Percentiles rank a stretch among this genome's conserved stretches.
Evolutionary conservation across 53 echinoderm and acorn worm species (phyloP).

Genomic region (Glandiceps talaboti): DNA sequence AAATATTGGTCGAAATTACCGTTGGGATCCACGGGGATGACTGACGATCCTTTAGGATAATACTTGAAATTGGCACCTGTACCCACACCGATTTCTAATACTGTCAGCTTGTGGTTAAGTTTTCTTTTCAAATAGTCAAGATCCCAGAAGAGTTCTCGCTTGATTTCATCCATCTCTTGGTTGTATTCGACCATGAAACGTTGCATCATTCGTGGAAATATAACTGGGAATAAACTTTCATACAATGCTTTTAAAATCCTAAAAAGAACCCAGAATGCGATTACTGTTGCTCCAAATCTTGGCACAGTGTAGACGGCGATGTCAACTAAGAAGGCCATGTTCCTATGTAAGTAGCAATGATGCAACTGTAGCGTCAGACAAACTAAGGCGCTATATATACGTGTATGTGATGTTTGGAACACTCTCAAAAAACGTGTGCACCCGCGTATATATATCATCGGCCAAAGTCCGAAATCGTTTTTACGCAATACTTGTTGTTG

Average conservation of each 20-base stretch:
- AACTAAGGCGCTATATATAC: too few species aligned
- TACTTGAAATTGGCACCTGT: not conserved
- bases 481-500: too few species aligned
- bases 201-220: not conserved
- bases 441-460: too few species aligned
- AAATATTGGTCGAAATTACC: not conserved
- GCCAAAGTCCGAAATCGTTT: too few species aligned
- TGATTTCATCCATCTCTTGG: not conserved
- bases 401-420: too few species aligned
- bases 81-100: not conserved
- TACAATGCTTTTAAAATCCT: not conserved
- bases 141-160: not conserved
- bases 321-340: too few species aligned
- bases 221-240: not conserved
- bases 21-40: not conserved
- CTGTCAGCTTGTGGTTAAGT: not conserved
- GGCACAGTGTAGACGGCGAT: not conserved
- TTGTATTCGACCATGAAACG: not conserved
- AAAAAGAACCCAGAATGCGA: not conserved
- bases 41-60: not conserved
- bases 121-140: too few species aligned
- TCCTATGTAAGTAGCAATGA: too few species aligned
- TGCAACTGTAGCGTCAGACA: too few species aligned
- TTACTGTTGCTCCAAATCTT: not conserved
- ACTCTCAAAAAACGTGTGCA: too few species aligned